Evolutionary conservation across 35 echinoderm and acorn worm genomes (phyloP).

Genomic region (Apostichopus parvimensis): DNA sequence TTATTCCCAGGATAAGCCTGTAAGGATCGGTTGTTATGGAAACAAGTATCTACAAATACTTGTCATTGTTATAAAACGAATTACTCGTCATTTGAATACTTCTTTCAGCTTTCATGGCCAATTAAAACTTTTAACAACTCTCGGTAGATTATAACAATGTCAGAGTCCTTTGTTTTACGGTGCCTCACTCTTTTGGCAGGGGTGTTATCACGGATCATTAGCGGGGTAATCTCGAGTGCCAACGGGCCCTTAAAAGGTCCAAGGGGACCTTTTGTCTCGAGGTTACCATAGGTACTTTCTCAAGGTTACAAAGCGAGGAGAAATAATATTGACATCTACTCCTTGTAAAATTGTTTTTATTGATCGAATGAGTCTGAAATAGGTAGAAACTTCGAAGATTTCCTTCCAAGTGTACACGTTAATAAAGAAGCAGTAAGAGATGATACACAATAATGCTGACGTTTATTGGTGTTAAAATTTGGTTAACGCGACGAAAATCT

Average conservation of each 20-base stretch:
- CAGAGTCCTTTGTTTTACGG: background rate
- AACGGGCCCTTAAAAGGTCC: background rate
- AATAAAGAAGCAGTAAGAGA: background rate
- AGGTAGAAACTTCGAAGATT: background rate
- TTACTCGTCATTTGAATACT: slow-evolving; percentile 21
- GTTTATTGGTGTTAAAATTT: background rate
- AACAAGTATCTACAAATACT: slow-evolving; percentile 17
- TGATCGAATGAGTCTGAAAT: background rate
- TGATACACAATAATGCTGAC: background rate
- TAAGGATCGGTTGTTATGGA: background rate
- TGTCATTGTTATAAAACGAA: background rate
- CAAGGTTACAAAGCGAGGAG: background rate
- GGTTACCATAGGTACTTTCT: background rate
- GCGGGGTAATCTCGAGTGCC: too few species aligned
- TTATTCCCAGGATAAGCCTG: background rate
- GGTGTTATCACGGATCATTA: background rate
- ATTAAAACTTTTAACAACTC: slow-evolving; percentile 43
- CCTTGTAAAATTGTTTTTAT: background rate
- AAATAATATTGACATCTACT: background rate
- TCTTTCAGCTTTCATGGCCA: background rate
- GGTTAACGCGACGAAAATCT: background rate
- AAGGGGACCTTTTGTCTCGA: background rate
- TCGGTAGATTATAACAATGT: background rate
- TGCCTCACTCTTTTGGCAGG: background rate
- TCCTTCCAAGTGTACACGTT: background rate